Evolutionary conservation across 2,888 invertebrate genomes (phyloP), one percentile per base, ranked within the genome.

Genomic region (Toxonevra muliebris): DNA sequence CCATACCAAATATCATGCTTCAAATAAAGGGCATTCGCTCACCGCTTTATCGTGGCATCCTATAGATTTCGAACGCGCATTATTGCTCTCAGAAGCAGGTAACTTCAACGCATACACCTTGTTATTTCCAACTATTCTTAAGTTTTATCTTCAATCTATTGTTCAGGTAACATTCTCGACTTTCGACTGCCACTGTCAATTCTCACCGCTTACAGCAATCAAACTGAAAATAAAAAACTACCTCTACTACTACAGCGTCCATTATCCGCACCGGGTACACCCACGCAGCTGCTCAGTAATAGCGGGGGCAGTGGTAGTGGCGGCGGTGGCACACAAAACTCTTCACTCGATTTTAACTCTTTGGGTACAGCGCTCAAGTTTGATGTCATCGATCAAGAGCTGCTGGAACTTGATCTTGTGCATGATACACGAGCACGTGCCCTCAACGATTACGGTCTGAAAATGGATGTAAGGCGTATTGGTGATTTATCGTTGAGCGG

Each of bases 41-140:
- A 89, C 91, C 11, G 92, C 94, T 69, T 93, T 95, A 84, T 90
- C 92, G 45, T 97, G 97, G 95, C 97, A 97, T 86, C 92, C 93
- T 1, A 87, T 87, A 5, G 91, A 94, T 78, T 92, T 81, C 45
- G 85, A 85, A 71, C 76, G 84, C 7, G 79, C 82, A 4, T 66
- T 85, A 9, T 73, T 84, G 0, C 67, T 85, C 12, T 84, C 84
- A 7, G 85, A 84, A 69, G 78, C 77, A 3, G 75, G 83, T 59
- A 69, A 42, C 17, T 13, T 42, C 10, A n/a, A 1, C 30, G 13
- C 13, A 43, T 3, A 13, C 4, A n/a, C 11, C 11, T 1, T 15
- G 11, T 12, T 30, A 8, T 55, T 15, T 59, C 40, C 48, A 52
- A 54, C 42, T 13, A 11, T n/a, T n/a, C n/a, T n/a, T 30, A 30